Conservation (phyloP, 2,797 vertebrate genomes). For the Nyctalus aviator region DNA sequence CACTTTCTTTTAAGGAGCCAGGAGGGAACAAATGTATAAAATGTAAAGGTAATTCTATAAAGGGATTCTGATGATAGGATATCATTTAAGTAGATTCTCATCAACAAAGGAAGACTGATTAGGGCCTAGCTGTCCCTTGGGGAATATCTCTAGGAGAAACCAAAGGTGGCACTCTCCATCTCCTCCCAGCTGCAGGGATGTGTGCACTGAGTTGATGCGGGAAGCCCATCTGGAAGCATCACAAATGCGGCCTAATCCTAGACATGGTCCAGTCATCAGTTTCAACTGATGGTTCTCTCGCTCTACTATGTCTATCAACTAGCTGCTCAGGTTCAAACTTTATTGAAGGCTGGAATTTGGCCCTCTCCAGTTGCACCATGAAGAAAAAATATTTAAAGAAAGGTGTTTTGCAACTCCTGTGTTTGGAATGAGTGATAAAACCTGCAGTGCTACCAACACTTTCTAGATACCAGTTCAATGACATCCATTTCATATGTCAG, state of each 20-base stretch:
- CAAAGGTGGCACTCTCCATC: not conserved
- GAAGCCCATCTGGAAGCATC: not conserved
- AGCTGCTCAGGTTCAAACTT: slow-evolving; percentile 30
- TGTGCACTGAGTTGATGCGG: not conserved
- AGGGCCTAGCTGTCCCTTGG: not conserved
- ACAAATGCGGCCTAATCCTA: not conserved
- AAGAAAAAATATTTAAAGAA: slow-evolving; percentile 85
- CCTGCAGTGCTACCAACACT: slow-evolving; percentile 83
- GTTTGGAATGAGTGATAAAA: slow-evolving; percentile 84
- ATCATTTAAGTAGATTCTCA: slow-evolving; percentile 49
- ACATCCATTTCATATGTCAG: slow-evolving; percentile 84
- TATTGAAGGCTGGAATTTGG: slow-evolving; percentile 74
- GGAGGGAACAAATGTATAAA: slow-evolving; percentile 51
- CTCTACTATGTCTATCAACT: slow-evolving; percentile 16
- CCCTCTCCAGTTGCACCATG: slow-evolving; percentile 70
- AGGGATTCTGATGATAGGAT: not conserved
- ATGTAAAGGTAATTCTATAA: slow-evolving; percentile 64
- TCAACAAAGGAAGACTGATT: slow-evolving; percentile 48
- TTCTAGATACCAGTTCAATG: slow-evolving; percentile 85
- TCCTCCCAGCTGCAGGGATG: not conserved
- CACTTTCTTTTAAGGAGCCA: slow-evolving; percentile 28
- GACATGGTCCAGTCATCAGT: not conserved
- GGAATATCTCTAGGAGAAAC: slow-evolving; percentile 7
- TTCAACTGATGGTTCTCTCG: not conserved
- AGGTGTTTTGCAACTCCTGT: slow-evolving; percentile 77